A percentile compares a stretch with the other conserved stretches of the same genome.
phyloP scores from a whole-genome alignment of 2,113 vertebrate genomes.

The Centrocercus urophasianus region DNA sequence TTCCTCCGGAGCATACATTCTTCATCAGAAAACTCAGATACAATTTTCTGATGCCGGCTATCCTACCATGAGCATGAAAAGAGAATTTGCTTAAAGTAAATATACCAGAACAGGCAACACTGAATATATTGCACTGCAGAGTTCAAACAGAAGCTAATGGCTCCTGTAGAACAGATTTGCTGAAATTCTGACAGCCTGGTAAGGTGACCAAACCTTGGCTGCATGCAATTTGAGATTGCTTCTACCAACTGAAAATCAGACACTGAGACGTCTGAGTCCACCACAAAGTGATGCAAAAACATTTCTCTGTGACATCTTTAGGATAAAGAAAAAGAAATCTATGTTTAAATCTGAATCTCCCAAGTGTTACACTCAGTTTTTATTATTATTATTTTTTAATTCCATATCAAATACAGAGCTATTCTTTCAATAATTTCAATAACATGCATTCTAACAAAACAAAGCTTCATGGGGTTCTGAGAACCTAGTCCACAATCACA shows the following conservation, averaged over 20 bases:
- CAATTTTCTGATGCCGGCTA: not conserved
- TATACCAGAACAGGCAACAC: not conserved
- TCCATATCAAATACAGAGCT: not conserved
- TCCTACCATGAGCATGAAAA: not conserved
- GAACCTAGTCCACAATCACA: not conserved
- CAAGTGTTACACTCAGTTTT: not conserved
- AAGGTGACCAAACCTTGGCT: not conserved
- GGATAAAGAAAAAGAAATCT: not conserved
- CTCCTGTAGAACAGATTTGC: not conserved
- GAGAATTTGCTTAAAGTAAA: constrained; percentile 2
- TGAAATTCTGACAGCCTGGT: not conserved
- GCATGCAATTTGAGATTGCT: not conserved
- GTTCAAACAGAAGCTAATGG: not conserved
- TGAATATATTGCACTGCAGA: not conserved
- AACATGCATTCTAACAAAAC: rapidly evolving
- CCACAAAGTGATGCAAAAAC: not conserved
- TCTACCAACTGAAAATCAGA: not conserved
- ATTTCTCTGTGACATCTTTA: not conserved
- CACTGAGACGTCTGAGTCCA: not conserved
- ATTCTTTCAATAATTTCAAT: not conserved
- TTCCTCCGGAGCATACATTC: not conserved
- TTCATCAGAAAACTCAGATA: not conserved
- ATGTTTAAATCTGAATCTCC: not conserved
- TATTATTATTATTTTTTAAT: not conserved
- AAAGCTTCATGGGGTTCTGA: not conserved